Base-by-base conservation (phyloP, 2,113 vertebrate genomes). In the Nycticebus coucang region DNA sequence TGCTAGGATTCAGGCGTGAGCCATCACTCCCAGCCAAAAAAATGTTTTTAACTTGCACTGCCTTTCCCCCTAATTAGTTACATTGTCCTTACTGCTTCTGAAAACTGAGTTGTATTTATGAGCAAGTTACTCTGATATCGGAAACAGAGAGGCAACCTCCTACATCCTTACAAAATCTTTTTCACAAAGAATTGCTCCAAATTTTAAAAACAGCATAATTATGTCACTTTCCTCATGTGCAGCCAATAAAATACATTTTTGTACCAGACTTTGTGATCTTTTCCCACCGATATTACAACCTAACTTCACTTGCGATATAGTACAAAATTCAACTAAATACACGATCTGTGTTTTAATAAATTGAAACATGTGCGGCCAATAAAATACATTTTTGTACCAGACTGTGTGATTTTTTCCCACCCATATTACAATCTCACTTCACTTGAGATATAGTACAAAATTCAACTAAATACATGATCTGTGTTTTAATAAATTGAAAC, bases 111-210 rank as follows among this genome's bases (percentile, higher is more conserved):
- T 83, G 86, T n/a, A 91, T 35, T 92, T 72, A 88, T 7, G 41
- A 80, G 66, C 30, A 95, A 13, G 64, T 78, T 81, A 69, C 53
- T 60, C 57, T 24, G 13, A 14, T 8, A 35, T 22, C 2, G 24
- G 64, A 93, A 89, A 92, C 3, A 97, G 33, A 90, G 37, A 83
- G 92, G 15, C 13, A 93, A 95, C 92, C 81, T 78, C 26, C 41
- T 17, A 87, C 12, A 89, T 53, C 28, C 60, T 75, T 75, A 93
- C 60, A 85, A 89, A 85, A 85, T 66, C 50, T 45, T 82, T 82
- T 57, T 93, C 87, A 82, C 3, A 57, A 62, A 85, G 19, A 87
- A 66, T 8, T 89, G 64, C 68, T 77, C 37, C 45, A 88, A n/a
- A 93, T 92, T 82, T 89, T 95, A 45, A 87, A 89, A 72, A 57